Conservation (phyloP, 2,113 vertebrate species). For the Elephas maximus region DNA sequence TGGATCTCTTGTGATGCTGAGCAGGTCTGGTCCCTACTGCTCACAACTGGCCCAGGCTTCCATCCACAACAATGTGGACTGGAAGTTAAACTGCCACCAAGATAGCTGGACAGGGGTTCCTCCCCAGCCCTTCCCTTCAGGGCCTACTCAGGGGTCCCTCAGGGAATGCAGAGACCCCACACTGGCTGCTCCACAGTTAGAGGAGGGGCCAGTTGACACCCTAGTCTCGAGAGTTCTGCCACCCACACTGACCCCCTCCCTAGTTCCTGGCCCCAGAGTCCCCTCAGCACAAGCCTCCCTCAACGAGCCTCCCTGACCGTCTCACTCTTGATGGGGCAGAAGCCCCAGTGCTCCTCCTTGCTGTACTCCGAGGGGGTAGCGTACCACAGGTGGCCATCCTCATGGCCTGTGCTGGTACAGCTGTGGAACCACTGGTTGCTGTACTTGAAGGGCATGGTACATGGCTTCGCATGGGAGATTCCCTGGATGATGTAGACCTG, state of each 20-base stretch:
- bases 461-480: constrained; percentile 96
- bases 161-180: background rate
- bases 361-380: constrained; percentile 97
- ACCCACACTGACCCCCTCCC: background rate
- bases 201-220: background rate
- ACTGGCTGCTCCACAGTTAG: rapidly evolving
- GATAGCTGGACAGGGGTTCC: background rate
- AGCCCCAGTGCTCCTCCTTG: constrained; percentile 97
- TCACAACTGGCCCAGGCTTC: constrained; percentile 97
- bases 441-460: constrained; percentile 97
- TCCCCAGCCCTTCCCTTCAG: background rate
- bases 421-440: constrained; percentile 97
- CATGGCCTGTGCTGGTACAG: constrained; percentile 95
- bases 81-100: constrained; percentile 94
- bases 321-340: constrained; percentile 98
- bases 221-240: rapidly evolving
- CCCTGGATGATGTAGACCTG: constrained; percentile 99
- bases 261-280: background rate
- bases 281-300: background rate
- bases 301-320: background rate
- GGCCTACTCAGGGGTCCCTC: background rate
- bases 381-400: constrained; percentile 98
- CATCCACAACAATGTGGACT: constrained; percentile 95
- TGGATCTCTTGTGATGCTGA: constrained; percentile 97
- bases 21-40: constrained; percentile 96